Evolutionary conservation across 2,797 vertebrate genomes (phyloP).

Genomic region (Meda fulgida): DNA sequence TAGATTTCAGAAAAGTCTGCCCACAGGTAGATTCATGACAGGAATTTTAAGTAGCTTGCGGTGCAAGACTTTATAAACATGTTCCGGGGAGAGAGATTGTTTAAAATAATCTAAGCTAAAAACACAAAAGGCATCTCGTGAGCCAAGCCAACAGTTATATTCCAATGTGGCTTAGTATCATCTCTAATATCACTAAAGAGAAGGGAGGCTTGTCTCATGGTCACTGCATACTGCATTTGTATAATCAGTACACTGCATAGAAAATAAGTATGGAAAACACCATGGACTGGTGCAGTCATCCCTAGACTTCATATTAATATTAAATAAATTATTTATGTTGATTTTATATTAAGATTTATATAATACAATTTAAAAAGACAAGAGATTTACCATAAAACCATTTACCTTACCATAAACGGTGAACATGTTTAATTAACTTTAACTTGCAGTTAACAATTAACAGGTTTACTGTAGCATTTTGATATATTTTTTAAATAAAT

Average conservation of each 20-base stretch:
- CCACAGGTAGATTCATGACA: slow-evolving; percentile 42
- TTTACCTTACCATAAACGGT: not conserved
- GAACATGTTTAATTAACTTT: not conserved
- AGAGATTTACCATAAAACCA: not conserved
- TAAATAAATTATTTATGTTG: not conserved
- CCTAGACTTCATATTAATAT: not conserved
- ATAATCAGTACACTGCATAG: slow-evolving; percentile 1
- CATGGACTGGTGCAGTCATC: not conserved
- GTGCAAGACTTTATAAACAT: slow-evolving; percentile 44
- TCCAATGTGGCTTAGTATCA: slow-evolving; percentile 12
- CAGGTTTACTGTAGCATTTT: not conserved
- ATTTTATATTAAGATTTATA: not conserved
- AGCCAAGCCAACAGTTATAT: slow-evolving; percentile 29
- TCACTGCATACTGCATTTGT: not conserved
- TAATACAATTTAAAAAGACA: not conserved
- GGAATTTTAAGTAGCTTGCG: slow-evolving; percentile 43
- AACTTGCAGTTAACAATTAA: not conserved
- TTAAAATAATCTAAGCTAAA: slow-evolving; percentile 45
- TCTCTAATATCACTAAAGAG: slow-evolving; percentile 7
- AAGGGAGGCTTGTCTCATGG: not conserved
- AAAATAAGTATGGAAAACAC: slow-evolving; percentile 13
- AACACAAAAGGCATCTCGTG: slow-evolving; percentile 36
- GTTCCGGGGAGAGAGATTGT: slow-evolving; percentile 40
- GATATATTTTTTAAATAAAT: not conserved
- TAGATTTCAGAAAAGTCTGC: slow-evolving; percentile 43